A percentile compares a stretch with the other conserved stretches of the same genome.
phyloP scores from a whole-genome alignment of 1,140 invertebrate species.

The Lucilia cuprina region DNA sequence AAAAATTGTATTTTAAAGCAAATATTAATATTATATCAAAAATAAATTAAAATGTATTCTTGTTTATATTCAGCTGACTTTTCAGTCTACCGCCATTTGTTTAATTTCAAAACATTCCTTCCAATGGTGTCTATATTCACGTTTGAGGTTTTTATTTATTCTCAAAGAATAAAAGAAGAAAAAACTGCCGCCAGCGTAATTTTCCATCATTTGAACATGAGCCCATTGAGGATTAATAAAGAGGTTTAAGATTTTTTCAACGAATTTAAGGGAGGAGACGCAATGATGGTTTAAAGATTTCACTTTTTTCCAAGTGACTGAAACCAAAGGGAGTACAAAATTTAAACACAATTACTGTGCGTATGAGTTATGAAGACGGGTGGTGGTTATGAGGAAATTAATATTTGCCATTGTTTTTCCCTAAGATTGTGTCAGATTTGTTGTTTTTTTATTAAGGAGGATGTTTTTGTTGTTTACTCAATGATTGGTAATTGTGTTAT shows the following conservation, averaged over 20 bases:
- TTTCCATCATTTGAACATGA: conserved; percentile 39
- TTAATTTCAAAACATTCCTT: not conserved
- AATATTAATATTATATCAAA: too few species aligned
- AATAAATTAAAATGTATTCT: too few species aligned
- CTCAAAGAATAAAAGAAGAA: not conserved
- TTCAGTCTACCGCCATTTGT: too few species aligned
- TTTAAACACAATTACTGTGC: not conserved
- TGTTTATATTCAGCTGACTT: too few species aligned
- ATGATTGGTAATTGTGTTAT: not conserved
- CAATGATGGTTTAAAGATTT: not conserved
- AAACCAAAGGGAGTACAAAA: not conserved
- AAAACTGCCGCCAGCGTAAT: conserved; percentile 24
- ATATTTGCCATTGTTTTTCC: not conserved
- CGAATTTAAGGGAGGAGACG: not conserved
- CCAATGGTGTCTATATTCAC: not conserved
- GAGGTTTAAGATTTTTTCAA: not conserved
- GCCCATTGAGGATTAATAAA: conserved; percentile 36
- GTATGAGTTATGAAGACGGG: not conserved
- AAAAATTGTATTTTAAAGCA: too few species aligned
- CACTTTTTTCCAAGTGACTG: not conserved
- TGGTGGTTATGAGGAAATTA: not conserved
- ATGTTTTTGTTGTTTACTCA: not conserved
- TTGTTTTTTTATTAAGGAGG: not conserved
- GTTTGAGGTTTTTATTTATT: not conserved
- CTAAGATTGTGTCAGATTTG: not conserved